Evolutionary conservation across 2,888 invertebrate genomes (phyloP).

Genomic region (Drosophila bunnanda): DNA sequence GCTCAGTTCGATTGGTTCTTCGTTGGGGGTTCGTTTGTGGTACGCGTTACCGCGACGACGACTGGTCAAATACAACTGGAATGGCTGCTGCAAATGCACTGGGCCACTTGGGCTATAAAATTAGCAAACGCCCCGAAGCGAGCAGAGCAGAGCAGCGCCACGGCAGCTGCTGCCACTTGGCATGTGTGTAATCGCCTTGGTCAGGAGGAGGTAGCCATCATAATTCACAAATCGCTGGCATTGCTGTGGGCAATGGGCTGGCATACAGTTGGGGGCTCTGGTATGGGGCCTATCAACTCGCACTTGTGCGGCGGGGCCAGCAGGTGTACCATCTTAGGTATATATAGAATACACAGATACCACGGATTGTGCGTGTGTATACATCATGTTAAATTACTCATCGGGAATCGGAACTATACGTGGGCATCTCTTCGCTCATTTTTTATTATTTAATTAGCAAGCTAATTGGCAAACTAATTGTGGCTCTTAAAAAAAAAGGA

Average conservation of each 20-base stretch:
- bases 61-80: constrained; percentile 84
- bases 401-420: constrained; percentile 45
- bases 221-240: constrained; percentile 66
- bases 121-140: constrained; percentile 72
- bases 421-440: constrained; percentile 55
- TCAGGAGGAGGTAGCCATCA: constrained; percentile 60
- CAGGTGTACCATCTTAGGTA: constrained; percentile 68
- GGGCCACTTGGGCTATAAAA: constrained; percentile 72
- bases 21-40: constrained; percentile 52
- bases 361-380: constrained; percentile 27
- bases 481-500: constrained; percentile 27
- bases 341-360: constrained; percentile 11
- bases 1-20: constrained; percentile 34
- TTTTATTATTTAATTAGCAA: constrained; percentile 81
- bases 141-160: constrained; percentile 43
- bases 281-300: constrained; percentile 70
- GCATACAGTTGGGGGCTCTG: no score
- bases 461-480: constrained; percentile 75
- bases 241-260: constrained; percentile 26
- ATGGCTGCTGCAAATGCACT: constrained; percentile 82
- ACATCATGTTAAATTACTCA: constrained; percentile 70
- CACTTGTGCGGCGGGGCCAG: constrained; percentile 69
- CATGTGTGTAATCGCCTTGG: constrained; percentile 52
- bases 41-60: constrained; percentile 63
- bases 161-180: constrained; percentile 42